These are phyloP conservation scores for Siniperca scherzeri DNA, from an alignment of 2,797 vertebrate species.

Conservation along the genomic window DNA sequence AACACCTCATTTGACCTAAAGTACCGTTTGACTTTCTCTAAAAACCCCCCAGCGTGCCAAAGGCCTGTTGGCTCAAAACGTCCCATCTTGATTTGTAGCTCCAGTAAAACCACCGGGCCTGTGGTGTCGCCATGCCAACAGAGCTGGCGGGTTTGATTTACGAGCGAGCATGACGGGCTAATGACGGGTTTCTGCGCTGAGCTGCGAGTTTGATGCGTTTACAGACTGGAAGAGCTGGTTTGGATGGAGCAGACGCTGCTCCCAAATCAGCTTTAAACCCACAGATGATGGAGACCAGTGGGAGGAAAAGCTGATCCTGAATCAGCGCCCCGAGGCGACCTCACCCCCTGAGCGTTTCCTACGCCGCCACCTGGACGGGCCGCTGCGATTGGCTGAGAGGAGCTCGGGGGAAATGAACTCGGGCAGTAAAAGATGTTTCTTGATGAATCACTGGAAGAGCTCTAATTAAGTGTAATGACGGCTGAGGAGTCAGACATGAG, in stretches of 20 bases:
- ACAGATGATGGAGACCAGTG: not conserved
- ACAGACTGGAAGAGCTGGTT: slow-evolving; percentile 85
- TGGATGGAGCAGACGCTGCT: slow-evolving; percentile 20
- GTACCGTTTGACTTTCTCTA: not conserved
- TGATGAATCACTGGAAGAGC: slow-evolving; percentile 76
- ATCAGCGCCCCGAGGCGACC: slow-evolving; percentile 52
- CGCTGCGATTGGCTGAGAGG: slow-evolving; percentile 76
- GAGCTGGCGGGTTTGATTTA: slow-evolving; percentile 77
- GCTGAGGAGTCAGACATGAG: slow-evolving; percentile 52
- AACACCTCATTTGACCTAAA: slow-evolving; percentile 10
- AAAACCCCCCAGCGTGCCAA: slow-evolving; percentile 12
- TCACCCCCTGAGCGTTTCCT: slow-evolving; percentile 54
- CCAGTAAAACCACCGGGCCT: slow-evolving; percentile 50
- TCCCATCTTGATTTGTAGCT: slow-evolving; percentile 65
- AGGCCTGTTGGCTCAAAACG: slow-evolving; percentile 49
- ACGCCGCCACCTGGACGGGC: slow-evolving; percentile 78
- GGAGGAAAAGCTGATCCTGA: slow-evolving; percentile 52
- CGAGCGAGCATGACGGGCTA: slow-evolving; percentile 78
- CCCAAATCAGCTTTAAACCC: slow-evolving; percentile 43
- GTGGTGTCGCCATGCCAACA: slow-evolving; percentile 76
- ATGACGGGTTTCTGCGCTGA: slow-evolving; percentile 77
- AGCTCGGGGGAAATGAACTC: slow-evolving; percentile 60
- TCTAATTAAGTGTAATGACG: slow-evolving; percentile 79
- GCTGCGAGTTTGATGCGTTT: slow-evolving; percentile 61
- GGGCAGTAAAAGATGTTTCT: slow-evolving; percentile 74